phyloP scores from a whole-genome alignment of 2,888 invertebrate species.

The Caenorhabditis becei region DNA sequence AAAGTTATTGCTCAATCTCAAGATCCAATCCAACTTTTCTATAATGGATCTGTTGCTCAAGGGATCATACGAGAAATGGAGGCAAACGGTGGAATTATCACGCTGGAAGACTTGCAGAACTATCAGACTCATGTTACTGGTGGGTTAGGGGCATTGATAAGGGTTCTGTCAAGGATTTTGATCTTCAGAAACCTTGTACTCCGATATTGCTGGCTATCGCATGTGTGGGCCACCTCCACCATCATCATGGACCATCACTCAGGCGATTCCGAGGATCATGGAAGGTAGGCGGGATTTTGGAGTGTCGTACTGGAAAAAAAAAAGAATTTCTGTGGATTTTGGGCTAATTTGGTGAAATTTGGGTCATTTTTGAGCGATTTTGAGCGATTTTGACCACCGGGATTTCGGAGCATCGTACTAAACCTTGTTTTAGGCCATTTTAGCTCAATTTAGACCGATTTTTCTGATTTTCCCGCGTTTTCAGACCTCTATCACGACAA shows the following conservation, averaged over 20 bases:
- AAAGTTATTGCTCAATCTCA: conserved; percentile 65
- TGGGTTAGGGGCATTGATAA: too few relatives aligned
- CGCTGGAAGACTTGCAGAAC: conserved; percentile 33
- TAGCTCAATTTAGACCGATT: too few relatives aligned
- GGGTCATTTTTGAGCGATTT: too few relatives aligned
- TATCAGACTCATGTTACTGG: conserved; percentile 51
- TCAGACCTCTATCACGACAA: conserved; percentile 70
- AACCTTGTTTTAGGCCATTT: too few relatives aligned
- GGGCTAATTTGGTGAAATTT: too few relatives aligned
- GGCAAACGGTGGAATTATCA: conserved; percentile 54
- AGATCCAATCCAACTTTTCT: conserved; percentile 79
- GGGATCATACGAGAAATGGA: conserved; percentile 76
- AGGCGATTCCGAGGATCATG: conserved; percentile 85
- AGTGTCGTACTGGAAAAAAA: too few relatives aligned
- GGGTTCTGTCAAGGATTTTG: too few relatives aligned
- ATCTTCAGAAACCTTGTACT: conserved; percentile 47
- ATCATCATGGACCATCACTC: conserved; percentile 89
- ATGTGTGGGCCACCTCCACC: conserved; percentile 91
- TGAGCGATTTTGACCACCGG: neutral
- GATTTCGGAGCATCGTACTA: neutral
- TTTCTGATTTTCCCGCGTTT: too few relatives aligned
- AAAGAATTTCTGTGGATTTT: too few relatives aligned
- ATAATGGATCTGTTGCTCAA: conserved; percentile 78
- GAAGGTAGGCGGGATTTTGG: conserved; percentile 16
- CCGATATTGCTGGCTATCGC: conserved; percentile 84